Evolutionary conservation across 2,797 vertebrate genomes (phyloP).

Genomic region (Corythornis leucogaster): DNA sequence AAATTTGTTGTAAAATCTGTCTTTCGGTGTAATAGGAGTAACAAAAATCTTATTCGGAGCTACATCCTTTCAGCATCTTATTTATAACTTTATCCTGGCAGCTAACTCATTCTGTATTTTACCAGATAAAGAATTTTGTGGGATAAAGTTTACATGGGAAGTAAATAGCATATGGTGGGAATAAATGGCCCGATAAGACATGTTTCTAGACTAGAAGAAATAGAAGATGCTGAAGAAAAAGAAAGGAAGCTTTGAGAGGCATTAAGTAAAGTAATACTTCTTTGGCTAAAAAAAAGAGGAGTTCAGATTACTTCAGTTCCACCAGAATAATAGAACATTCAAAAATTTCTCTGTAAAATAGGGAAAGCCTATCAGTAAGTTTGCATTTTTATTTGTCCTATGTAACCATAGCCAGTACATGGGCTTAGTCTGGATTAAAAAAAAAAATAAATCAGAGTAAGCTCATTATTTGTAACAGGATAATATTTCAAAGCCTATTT

Average conservation of each 20-base stretch:
- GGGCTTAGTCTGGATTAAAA: not conserved
- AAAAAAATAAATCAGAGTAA: not conserved
- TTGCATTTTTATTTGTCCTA: not conserved
- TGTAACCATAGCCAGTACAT: not conserved
- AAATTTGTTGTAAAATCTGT: conserved; percentile 26
- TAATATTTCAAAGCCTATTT: not conserved
- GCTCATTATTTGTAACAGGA: not conserved
- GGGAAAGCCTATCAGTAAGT: not conserved
- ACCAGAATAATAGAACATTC: not conserved
- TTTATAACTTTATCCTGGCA: not conserved
- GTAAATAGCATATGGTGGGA: not conserved
- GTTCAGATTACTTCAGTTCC: not conserved
- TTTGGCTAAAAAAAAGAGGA: not conserved
- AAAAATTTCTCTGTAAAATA: not conserved
- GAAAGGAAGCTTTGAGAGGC: not conserved
- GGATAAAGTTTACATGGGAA: not conserved
- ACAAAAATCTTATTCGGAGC: not conserved
- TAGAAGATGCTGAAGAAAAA: not conserved
- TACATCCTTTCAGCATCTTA: not conserved
- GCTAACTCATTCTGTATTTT: conserved; percentile 11
- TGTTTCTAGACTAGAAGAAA: not conserved
- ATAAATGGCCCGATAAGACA: not conserved
- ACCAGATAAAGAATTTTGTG: not conserved
- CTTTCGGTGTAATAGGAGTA: not conserved
- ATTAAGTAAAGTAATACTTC: not conserved